Evolutionary conservation across 2,888 invertebrate genomes (phyloP).

Genomic region (Rhogogaster chlorosoma): DNA sequence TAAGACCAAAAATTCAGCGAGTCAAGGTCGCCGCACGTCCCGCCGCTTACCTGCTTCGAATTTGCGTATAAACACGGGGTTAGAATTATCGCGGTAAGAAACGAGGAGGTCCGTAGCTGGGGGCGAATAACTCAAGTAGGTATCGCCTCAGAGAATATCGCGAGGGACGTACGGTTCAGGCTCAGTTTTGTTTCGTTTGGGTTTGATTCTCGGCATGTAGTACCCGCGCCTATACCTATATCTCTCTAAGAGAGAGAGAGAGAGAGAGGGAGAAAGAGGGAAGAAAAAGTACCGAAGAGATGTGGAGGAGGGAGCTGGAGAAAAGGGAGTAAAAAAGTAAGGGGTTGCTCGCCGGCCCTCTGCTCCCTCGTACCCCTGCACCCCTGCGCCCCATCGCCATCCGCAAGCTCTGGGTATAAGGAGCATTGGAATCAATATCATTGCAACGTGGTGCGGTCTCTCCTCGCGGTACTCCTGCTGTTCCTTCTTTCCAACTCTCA

Average conservation of each 20-base stretch:
- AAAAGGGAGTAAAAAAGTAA: conserved; percentile 74
- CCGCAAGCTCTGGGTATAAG: conserved; percentile 64
- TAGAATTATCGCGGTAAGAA: too few relatives aligned
- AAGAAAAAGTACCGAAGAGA: conserved; percentile 57
- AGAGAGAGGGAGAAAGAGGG: conserved; percentile 36
- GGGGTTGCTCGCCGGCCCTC: conserved; percentile 67
- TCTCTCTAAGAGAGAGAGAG: conserved; percentile 16
- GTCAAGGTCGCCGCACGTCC: background rate
- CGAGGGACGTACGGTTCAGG: background rate
- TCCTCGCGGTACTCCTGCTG: conserved; percentile 53
- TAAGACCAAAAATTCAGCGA: background rate
- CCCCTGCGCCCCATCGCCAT: conserved; percentile 13
- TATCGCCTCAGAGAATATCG: background rate
- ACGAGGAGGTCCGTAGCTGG: background rate
- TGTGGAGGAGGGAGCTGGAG: conserved; percentile 61
- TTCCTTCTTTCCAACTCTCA: conserved; percentile 38
- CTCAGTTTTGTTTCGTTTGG: background rate
- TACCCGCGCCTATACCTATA: conserved; percentile 9
- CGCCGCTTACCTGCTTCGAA: too few relatives aligned
- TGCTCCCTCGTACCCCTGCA: background rate
- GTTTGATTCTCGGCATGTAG: background rate
- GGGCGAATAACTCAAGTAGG: background rate
- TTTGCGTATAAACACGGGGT: too few relatives aligned
- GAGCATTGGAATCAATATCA: conserved; percentile 78
- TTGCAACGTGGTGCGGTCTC: conserved; percentile 72